Conservation (phyloP, 1,140 invertebrate species). For the Drosophila lacteicornis region DNA sequence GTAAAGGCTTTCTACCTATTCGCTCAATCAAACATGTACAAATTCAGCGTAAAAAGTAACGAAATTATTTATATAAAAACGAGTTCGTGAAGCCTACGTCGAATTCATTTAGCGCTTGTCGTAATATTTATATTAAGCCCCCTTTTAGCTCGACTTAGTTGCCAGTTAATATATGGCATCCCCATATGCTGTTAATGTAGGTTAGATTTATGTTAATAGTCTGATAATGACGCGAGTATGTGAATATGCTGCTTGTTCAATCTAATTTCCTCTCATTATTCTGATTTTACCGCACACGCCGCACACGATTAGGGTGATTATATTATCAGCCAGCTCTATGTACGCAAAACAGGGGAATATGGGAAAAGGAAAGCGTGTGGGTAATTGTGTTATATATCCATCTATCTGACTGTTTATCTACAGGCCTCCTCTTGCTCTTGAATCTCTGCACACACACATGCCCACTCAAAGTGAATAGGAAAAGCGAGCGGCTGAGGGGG, state of each 20-base stretch:
- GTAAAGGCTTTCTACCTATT: background rate
- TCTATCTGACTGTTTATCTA: conserved; percentile 3
- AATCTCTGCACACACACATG: conserved; percentile 29
- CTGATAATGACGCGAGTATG: conserved; percentile 12
- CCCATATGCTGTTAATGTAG: background rate
- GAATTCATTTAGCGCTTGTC: background rate
- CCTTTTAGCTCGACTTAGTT: conserved; percentile 7
- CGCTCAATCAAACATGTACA: background rate
- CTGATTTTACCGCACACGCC: background rate
- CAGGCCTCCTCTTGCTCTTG: conserved; percentile 26
- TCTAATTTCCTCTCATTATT: conserved; percentile 16
- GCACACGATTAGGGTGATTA: conserved; percentile 17
- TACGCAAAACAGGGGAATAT: too few species aligned
- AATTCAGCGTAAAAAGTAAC: background rate
- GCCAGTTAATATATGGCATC: background rate
- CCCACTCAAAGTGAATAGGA: conserved; percentile 12
- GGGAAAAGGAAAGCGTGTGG: conserved; percentile 23
- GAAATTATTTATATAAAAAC: background rate
- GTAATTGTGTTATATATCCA: conserved; percentile 19
- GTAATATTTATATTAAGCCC: background rate
- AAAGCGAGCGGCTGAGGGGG: background rate
- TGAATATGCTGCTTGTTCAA: conserved; percentile 9
- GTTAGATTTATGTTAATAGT: conserved; percentile 9
- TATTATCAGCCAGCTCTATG: conserved; percentile 14
- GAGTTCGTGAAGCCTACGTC: background rate